Percentiles rank a stretch among this genome's conserved stretches.
Conservation (phyloP, 2,888 invertebrate genomes). For the Desoria tigrina region DNA sequence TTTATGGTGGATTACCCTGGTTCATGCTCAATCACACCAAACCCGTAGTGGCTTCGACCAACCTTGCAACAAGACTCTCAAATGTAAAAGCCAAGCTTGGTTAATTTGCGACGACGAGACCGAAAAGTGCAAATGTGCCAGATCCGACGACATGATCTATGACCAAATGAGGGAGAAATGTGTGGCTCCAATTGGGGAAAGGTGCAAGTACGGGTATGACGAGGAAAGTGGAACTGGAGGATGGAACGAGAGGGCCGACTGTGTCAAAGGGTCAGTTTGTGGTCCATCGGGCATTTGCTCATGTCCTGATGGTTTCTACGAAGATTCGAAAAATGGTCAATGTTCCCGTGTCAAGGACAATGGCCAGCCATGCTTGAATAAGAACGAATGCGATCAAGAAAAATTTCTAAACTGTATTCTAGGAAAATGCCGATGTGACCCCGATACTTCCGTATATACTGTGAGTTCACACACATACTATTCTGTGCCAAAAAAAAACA, state of each 20-base stretch:
- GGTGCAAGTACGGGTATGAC: neutral
- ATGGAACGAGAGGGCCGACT: conserved; percentile 5
- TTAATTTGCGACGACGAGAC: neutral
- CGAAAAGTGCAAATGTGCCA: conserved; percentile 1
- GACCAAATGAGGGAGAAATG: neutral
- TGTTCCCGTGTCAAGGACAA: neutral
- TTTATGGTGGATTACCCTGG: too few species aligned
- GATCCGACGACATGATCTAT: conserved; percentile 12
- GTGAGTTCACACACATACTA: neutral
- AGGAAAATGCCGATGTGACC: conserved; percentile 1
- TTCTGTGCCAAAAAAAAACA: neutral
- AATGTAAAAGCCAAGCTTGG: conserved; percentile 19
- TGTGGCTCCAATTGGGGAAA: conserved; percentile 9
- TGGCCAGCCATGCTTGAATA: neutral
- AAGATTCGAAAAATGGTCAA: neutral
- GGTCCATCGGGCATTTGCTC: neutral
- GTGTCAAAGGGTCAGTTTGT: conserved; percentile 8
- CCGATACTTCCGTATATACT: neutral
- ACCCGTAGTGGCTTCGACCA: neutral
- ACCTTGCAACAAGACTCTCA: conserved; percentile 3
- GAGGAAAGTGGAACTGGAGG: neutral
- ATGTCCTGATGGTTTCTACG: neutral
- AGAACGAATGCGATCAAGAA: too few species aligned
- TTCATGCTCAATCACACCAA: too few species aligned
- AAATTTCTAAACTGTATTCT: too few species aligned